Evolutionary conservation across 2,113 vertebrate genomes (phyloP), one percentile per base, ranked within the genome.

Genomic region (Rhabdornis inornatus): DNA sequence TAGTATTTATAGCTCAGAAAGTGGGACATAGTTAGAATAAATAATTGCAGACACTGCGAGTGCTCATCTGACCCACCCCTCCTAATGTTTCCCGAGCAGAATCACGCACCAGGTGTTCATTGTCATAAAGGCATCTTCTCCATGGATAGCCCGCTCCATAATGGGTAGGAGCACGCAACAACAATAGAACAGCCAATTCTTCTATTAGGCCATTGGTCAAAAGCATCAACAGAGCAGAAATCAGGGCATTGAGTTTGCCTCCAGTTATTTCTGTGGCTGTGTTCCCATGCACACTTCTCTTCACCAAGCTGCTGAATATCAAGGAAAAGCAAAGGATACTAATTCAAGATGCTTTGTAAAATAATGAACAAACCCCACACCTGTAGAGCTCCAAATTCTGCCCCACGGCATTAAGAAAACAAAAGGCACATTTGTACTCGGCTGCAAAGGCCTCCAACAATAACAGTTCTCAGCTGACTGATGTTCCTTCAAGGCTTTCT

Each of bases 191-290:
- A 78, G 84, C 82, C 79, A 80, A 68, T 90, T 92, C 87, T 94
- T 75, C 75, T 80, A 76, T 81, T 59, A 85, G 81, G 71, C 57
- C 75, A 37, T 3, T 86, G 81, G 71, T 68, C 71, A 87, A 94
- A 95, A 85, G 70, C 92, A 94, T 60, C 89, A 88, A 42, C 33
- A 76, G 84, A 94, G 20, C 89, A 85, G 72, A 95, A 96, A 96
- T 35, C 55, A 95, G 95, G 96, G 64, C 92, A 93, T 30, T 12
- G 47, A 92, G 35, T 44, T 27, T 1, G 69, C 93, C 94, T 92
- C 84, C 75, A 94, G 90, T 93, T 89, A 92, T 91, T 95, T 90
- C 78, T 77, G 75, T 47, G 60, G n/a, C 44, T 65, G 7, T 28
- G 68, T 40, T 47, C 6, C 0, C 63, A 57, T 13, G 81, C 28